phyloP scores from a whole-genome alignment of 2,113 vertebrate genomes.

The Lepus timidus region DNA sequence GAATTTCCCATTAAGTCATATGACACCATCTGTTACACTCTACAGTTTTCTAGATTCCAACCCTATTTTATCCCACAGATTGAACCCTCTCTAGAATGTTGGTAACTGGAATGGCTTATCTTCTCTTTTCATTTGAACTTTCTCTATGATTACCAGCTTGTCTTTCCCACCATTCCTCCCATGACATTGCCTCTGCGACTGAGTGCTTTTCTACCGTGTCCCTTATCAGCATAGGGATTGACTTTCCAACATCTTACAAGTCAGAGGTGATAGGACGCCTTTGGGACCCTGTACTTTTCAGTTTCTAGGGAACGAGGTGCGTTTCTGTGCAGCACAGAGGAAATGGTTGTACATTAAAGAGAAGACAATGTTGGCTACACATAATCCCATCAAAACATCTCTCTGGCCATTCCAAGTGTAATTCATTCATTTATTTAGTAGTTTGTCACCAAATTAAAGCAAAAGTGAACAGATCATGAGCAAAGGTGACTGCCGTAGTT shows the following conservation, averaged over 20 bases:
- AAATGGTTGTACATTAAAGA: neutral
- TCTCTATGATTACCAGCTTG: neutral
- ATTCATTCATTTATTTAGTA: neutral
- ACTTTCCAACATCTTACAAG: neutral
- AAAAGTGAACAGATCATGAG: too few species aligned
- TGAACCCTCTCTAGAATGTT: neutral
- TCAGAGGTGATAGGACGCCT: neutral
- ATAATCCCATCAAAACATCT: neutral
- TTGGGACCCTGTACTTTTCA: neutral
- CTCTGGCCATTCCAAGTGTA: neutral
- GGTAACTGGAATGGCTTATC: neutral
- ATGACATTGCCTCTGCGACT: neutral
- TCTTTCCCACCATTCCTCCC: neutral
- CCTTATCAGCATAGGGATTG: neutral
- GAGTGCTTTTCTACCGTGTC: neutral
- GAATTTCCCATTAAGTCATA: neutral
- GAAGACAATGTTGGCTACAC: neutral
- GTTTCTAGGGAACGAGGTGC: neutral
- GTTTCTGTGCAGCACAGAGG: neutral
- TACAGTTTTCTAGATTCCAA: neutral
- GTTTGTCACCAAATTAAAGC: too few species aligned
- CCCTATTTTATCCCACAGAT: rapidly evolving
- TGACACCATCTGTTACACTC: neutral
- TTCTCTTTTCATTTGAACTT: neutral
- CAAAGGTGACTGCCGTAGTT: too few species aligned